Percentiles rank a stretch among this genome's conserved stretches.
These are phyloP conservation scores for Invenusta paracnida DNA, from an alignment of 2,888 invertebrate genomes.

Conservation along the genomic window DNA sequence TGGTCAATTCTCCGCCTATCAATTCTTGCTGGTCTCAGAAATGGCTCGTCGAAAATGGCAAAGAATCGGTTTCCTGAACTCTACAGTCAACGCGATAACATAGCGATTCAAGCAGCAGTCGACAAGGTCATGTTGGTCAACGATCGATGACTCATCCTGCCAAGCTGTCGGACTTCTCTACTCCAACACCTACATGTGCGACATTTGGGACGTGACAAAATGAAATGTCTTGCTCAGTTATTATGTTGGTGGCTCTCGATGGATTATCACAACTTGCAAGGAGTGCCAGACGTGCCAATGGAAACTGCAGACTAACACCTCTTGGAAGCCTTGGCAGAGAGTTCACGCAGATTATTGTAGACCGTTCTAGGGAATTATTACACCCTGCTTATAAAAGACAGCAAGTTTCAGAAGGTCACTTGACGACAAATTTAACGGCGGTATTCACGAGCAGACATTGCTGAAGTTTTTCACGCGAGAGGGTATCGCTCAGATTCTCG, in stretches of 20 bases:
- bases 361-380: neutral
- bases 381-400: neutral
- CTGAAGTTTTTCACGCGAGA: too few species aligned
- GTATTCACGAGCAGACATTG: too few species aligned
- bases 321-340: constrained; percentile 34
- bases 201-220: constrained; percentile 22
- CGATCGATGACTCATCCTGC: neutral
- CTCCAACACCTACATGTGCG: neutral
- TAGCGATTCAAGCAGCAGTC: too few species aligned
- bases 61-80: too few species aligned
- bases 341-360: constrained; percentile 26
- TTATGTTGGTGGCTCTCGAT: constrained; percentile 20
- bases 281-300: neutral
- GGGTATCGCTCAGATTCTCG: too few species aligned
- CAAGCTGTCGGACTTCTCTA: neutral
- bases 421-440: too few species aligned
- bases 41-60: too few species aligned
- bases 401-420: too few species aligned
- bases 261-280: neutral
- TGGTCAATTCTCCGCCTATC: too few species aligned
- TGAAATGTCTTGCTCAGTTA: neutral
- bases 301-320: neutral
- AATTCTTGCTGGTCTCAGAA: too few species aligned
- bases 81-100: too few species aligned
- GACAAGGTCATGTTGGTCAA: neutral